Evolutionary conservation across 30 jellyfish, hydroid and myxozoan genomes (phyloP).

Genomic region (Morbakka virulenta): DNA sequence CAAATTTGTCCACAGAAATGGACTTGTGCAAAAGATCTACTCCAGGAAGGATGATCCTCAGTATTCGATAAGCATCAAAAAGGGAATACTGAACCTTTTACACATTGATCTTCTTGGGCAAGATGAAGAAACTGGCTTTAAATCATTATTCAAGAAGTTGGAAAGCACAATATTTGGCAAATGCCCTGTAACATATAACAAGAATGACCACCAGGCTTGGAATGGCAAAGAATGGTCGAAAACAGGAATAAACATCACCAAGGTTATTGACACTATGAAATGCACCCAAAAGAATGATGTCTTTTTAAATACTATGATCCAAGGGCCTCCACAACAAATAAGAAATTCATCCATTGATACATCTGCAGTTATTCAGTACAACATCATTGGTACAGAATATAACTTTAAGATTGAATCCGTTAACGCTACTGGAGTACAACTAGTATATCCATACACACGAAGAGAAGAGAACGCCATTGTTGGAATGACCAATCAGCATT

Average conservation of each 20-base stretch:
- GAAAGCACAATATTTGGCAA: conserved; percentile 62
- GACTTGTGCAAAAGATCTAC: conserved; percentile 37
- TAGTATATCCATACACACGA: conserved; percentile 27
- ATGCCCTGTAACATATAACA: conserved; percentile 56
- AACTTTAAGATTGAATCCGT: conserved; percentile 58
- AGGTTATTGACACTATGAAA: conserved; percentile 42
- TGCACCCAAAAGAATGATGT: conserved; percentile 54
- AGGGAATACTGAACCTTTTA: conserved; percentile 51
- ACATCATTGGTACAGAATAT: conserved; percentile 45
- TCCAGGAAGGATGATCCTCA: conserved; percentile 25
- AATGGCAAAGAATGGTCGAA: conserved; percentile 3
- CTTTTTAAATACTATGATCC: conserved; percentile 18
- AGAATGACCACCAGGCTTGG: conserved; percentile 7
- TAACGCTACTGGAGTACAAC: conserved; percentile 54
- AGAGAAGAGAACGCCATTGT: conserved; percentile 55
- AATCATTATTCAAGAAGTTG: conserved; percentile 13
- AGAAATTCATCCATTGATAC: conserved; percentile 56
- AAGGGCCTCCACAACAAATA: conserved; percentile 17
- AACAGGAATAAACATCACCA: conserved; percentile 55
- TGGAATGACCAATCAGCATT: conserved; percentile 53
- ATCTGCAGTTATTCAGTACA: conserved; percentile 55
- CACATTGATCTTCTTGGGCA: conserved; percentile 53
- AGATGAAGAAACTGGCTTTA: conserved; percentile 14
- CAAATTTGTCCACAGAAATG: conserved; percentile 34
- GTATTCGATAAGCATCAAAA: conserved; percentile 56